Percentiles rank a stretch among this genome's conserved stretches.
These are phyloP conservation scores for Tragelaphus buxtoni DNA, from an alignment of 2,113 vertebrate genomes.

Conservation along the genomic window DNA sequence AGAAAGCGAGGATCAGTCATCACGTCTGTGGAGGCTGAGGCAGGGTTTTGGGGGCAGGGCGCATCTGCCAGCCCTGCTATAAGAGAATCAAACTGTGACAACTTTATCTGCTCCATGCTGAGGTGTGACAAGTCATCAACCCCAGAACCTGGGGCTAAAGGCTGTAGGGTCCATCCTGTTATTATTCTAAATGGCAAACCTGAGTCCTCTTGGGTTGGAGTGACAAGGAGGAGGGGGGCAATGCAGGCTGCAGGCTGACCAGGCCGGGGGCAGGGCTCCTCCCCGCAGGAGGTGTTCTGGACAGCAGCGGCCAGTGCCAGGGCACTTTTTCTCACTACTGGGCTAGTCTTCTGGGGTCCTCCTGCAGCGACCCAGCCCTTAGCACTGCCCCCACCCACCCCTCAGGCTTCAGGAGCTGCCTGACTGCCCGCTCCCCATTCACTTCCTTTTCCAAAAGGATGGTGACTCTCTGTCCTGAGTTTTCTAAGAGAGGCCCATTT, in stretches of 20 bases:
- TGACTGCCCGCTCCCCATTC: rapidly evolving
- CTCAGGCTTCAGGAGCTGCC: rapidly evolving
- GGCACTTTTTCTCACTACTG: background rate
- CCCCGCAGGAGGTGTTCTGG: background rate
- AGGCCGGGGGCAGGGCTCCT: rapidly evolving
- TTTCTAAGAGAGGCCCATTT: background rate
- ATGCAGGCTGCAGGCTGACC: background rate
- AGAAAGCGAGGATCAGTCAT: background rate
- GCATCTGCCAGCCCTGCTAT: background rate
- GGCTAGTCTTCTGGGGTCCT: background rate
- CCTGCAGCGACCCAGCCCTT: rapidly evolving
- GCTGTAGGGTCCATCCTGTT: background rate
- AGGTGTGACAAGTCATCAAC: background rate
- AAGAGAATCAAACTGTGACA: background rate
- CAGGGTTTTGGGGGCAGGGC: background rate
- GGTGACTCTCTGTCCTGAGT: too few relatives aligned
- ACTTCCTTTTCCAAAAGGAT: background rate
- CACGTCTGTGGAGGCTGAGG: background rate
- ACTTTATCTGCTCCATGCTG: background rate
- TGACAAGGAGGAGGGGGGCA: background rate
- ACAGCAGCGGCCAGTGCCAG: background rate
- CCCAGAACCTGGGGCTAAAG: background rate
- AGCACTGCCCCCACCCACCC: rapidly evolving
- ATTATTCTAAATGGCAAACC: background rate
- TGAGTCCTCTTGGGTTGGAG: background rate